Evolutionary conservation across 2,888 invertebrate species (phyloP).

Genomic region (Melanotus villosus): DNA sequence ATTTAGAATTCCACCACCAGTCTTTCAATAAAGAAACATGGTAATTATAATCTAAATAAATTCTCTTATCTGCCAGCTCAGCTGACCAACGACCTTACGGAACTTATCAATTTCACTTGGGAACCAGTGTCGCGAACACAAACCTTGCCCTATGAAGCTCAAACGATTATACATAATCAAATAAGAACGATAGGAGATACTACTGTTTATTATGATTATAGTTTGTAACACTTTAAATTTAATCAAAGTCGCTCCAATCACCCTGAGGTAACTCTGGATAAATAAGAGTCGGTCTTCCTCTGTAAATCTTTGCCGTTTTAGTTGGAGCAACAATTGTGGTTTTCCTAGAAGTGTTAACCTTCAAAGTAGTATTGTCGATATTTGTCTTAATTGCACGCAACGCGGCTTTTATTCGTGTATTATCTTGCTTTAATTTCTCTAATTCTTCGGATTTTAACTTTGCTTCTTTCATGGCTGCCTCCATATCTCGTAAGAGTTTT

Average conservation of each 20-base stretch:
- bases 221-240: background rate
- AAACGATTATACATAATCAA: no score
- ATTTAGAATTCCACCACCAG: no score
- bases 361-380: constrained; percentile 36
- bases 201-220: no score
- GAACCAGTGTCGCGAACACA: no score
- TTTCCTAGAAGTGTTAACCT: constrained; percentile 23
- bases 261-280: constrained; percentile 23
- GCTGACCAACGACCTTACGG: no score
- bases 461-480: constrained; percentile 63
- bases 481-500: constrained; percentile 69
- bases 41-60: no score
- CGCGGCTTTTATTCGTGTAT: constrained; percentile 31
- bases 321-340: constrained; percentile 22
- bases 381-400: constrained; percentile 49
- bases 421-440: constrained; percentile 48
- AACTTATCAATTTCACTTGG: no score
- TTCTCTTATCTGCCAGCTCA: no score
- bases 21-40: no score
- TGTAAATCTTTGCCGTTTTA: constrained; percentile 32
- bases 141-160: no score
- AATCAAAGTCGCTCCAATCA: background rate
- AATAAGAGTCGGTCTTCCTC: constrained; percentile 35
- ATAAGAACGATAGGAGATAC: no score
- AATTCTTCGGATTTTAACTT: constrained; percentile 48